Evolutionary conservation across 35 echinoderm and acorn worm species (phyloP).

Genomic region (Heliocidaris tuberculata): DNA sequence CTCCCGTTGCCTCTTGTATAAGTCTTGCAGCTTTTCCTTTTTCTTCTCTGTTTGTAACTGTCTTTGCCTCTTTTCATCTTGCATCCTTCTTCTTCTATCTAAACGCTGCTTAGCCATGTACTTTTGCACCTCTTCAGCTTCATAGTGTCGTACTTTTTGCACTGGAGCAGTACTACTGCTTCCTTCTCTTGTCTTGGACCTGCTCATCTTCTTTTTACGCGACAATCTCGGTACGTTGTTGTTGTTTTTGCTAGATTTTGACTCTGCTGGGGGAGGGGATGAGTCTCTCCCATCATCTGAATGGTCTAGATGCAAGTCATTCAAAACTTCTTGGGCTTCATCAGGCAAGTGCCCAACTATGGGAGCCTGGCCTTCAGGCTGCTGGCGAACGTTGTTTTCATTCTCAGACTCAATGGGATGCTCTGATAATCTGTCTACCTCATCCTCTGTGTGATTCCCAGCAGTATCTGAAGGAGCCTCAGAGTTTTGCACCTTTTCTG

Average conservation of each 20-base stretch:
- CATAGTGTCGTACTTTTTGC: conserved; percentile 78
- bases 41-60: conserved; percentile 68
- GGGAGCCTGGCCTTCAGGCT: not conserved
- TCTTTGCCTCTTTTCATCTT: conserved; percentile 70
- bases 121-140: conserved; percentile 80
- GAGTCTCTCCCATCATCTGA: conserved; percentile 55
- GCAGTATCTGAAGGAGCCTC: not conserved
- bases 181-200: conserved; percentile 16
- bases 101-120: conserved; percentile 89
- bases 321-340: conserved; percentile 81
- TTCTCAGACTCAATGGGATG: conserved; percentile 63
- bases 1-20: conserved; percentile 88
- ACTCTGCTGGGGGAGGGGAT: conserved; percentile 28
- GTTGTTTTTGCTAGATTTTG: conserved; percentile 46
- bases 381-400: not conserved
- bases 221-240: conserved; percentile 31
- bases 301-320: conserved; percentile 76
- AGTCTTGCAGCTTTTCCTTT: conserved; percentile 75
- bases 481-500: not conserved
- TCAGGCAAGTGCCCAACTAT: conserved; percentile 56
- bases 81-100: conserved; percentile 75
- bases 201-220: conserved; percentile 12
- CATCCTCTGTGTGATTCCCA: conserved; percentile 42
- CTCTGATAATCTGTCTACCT: conserved; percentile 40
- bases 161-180: conserved; percentile 2